These are phyloP conservation scores for Pachypsylla venusta DNA, from an alignment of 1,140 invertebrate genomes.

Conservation along the genomic window DNA sequence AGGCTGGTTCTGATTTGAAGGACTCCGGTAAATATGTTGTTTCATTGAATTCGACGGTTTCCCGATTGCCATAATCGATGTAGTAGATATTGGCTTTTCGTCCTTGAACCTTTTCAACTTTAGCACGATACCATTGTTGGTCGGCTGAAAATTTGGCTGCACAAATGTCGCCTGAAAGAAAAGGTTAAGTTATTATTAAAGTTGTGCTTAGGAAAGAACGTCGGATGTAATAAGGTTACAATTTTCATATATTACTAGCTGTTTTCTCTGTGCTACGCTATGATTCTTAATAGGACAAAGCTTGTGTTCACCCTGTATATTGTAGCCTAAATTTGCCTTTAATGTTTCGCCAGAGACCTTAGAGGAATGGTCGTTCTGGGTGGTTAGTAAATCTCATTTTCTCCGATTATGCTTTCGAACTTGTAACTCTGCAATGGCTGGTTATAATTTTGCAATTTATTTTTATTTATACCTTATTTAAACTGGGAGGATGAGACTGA, in stretches of 20 bases:
- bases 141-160: slow-evolving; percentile 69
- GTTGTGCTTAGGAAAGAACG: neutral
- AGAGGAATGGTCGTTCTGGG: too few relatives aligned
- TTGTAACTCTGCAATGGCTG: too few relatives aligned
- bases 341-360: too few relatives aligned
- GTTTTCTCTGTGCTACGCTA: neutral
- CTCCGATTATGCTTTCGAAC: too few relatives aligned
- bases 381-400: too few relatives aligned
- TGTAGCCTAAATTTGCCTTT: neutral
- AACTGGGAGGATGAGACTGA: too few relatives aligned
- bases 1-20: slow-evolving; percentile 56
- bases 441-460: too few relatives aligned
- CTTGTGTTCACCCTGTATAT: neutral
- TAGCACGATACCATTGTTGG: slow-evolving; percentile 89
- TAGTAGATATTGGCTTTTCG: slow-evolving; percentile 51
- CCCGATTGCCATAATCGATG: slow-evolving; percentile 92
- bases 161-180: slow-evolving; percentile 54
- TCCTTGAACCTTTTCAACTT: slow-evolving; percentile 70
- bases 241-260: too few relatives aligned
- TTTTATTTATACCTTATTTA: too few relatives aligned
- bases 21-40: slow-evolving; percentile 63
- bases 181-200: neutral
- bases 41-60: slow-evolving; percentile 40
- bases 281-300: too few relatives aligned
- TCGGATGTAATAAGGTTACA: neutral